A percentile compares a stretch with the other conserved stretches of the same genome.
Conservation (phyloP, 2,113 vertebrate species). For the Mugil cephalus region DNA sequence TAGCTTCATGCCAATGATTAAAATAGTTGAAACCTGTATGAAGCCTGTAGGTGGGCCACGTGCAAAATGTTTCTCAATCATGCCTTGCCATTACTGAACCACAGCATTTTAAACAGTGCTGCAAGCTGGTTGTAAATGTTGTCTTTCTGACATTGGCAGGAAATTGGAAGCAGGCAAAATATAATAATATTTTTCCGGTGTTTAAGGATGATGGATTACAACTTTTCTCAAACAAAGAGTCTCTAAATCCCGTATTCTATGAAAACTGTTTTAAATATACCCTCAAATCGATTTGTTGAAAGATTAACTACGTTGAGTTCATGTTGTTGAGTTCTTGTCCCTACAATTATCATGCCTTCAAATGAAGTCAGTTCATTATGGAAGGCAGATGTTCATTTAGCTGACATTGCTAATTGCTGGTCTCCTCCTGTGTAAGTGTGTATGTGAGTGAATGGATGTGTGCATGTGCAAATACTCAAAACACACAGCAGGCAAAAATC, state of each 20-base stretch:
- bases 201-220: constrained; percentile 52
- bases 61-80: constrained; percentile 23
- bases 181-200: constrained; percentile 33
- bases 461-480: constrained; percentile 28
- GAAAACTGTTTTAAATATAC: constrained; percentile 47
- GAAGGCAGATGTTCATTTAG: constrained; percentile 67
- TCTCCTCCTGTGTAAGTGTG: constrained; percentile 29
- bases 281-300: constrained; percentile 53
- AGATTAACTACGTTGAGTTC: constrained; percentile 61
- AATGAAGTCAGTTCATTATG: constrained; percentile 59
- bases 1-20: constrained; percentile 10
- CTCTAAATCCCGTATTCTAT: constrained; percentile 38
- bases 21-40: constrained; percentile 11
- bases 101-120: constrained; percentile 31
- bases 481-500: constrained; percentile 46
- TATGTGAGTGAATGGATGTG: constrained; percentile 12
- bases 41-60: constrained; percentile 22
- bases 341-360: constrained; percentile 59
- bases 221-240: constrained; percentile 48
- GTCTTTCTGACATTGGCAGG: constrained; percentile 31
- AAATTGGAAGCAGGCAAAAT: constrained; percentile 57
- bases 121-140: constrained; percentile 23
- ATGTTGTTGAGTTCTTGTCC: constrained; percentile 46
- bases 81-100: constrained; percentile 21
- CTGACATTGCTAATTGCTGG: constrained; percentile 61